These are phyloP conservation scores for Poecilia wingei DNA, from an alignment of 2,797 vertebrate species.

Conservation along the genomic window DNA sequence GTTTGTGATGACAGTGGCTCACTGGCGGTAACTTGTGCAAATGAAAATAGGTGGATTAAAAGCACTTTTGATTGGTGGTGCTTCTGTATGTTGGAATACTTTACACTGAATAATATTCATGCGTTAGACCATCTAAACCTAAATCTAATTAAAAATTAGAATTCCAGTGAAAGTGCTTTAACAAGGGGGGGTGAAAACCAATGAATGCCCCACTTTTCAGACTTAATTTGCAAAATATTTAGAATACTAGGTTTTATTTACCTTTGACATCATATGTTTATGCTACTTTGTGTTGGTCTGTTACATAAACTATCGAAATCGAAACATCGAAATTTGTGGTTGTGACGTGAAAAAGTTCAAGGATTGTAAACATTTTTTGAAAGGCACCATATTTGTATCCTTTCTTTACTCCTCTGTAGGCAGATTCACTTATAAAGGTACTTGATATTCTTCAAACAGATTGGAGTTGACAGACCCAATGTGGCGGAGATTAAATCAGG, in stretches of 20 bases:
- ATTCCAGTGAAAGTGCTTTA: not conserved
- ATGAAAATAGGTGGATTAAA: conserved; percentile 56
- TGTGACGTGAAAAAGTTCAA: not conserved
- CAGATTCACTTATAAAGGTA: conserved; percentile 4
- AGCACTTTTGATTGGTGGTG: conserved; percentile 43
- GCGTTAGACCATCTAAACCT: too few species aligned
- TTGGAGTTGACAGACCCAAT: conserved; percentile 34
- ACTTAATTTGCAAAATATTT: not conserved
- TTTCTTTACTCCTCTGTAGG: not conserved
- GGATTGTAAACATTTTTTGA: not conserved
- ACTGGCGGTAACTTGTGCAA: conserved; percentile 18
- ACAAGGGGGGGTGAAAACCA: not conserved
- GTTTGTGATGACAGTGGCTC: conserved; percentile 6
- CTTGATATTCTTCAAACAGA: conserved; percentile 40
- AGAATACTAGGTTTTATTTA: not conserved
- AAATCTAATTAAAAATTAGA: not conserved
- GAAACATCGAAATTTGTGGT: not conserved
- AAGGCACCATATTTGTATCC: not conserved
- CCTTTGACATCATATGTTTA: not conserved
- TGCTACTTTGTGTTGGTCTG: not conserved
- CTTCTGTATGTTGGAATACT: not conserved
- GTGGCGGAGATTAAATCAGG: conserved; percentile 34
- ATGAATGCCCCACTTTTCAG: not conserved
- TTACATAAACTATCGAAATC: not conserved
- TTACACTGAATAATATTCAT: not conserved